Percentiles rank a stretch among this genome's conserved stretches.
phyloP scores from a whole-genome alignment of 2,113 vertebrate genomes.

The Gadus macrocephalus region DNA sequence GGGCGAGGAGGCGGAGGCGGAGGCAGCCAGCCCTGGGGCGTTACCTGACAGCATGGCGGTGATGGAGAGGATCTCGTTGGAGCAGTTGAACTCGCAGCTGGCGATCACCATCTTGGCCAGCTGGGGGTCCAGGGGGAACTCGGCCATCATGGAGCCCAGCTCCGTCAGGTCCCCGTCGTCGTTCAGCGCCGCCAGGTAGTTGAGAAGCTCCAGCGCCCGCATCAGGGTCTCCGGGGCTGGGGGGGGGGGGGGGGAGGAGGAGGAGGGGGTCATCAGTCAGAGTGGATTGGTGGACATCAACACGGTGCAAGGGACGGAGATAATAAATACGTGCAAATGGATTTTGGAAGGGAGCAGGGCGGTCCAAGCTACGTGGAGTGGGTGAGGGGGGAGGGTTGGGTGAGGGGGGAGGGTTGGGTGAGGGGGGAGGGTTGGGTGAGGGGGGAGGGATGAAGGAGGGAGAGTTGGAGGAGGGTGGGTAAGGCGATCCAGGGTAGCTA shows the following conservation, averaged over 20 bases:
- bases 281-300: too few species aligned
- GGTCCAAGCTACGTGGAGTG: not conserved
- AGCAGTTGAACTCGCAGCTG: conserved; percentile 99
- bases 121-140: conserved; percentile 94
- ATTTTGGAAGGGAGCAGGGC: not conserved
- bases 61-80: conserved; percentile 97
- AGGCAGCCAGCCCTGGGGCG: conserved; percentile 63
- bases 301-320: not conserved
- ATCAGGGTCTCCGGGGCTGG: conserved; percentile 96
- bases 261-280: too few species aligned
- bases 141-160: conserved; percentile 98
- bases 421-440: too few species aligned
- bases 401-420: too few species aligned
- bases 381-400: too few species aligned
- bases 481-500: conserved; percentile 57
- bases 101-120: conserved; percentile 99
- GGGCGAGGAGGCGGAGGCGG: conserved; percentile 30
- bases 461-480: conserved; percentile 10
- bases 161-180: conserved; percentile 95
- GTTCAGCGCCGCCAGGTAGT: conserved; percentile 94
- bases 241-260: not conserved
- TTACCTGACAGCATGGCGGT: conserved; percentile 99
- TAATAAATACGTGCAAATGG: not conserved
- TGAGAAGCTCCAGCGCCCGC: conserved; percentile 94
- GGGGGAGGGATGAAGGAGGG: too few species aligned